Percentiles rank a stretch among this genome's conserved stretches.
phyloP scores from a whole-genome alignment of 1,140 invertebrate genomes.

The Drosophila nebulosa region DNA sequence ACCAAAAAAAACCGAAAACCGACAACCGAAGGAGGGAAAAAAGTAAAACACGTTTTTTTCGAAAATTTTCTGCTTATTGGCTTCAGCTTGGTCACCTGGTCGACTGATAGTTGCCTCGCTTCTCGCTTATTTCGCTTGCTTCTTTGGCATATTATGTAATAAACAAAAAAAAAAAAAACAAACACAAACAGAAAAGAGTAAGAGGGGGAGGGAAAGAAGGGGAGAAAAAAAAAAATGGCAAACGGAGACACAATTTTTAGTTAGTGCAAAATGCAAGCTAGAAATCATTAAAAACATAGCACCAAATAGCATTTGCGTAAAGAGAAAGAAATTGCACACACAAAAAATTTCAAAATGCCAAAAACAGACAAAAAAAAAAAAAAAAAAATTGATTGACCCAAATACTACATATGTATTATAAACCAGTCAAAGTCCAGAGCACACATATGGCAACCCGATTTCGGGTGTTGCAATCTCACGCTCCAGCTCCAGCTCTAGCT shows the following conservation, averaged over 20 bases:
- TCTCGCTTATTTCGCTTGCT: conserved; percentile 34
- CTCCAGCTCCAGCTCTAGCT: conserved; percentile 1
- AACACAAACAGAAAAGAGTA: conserved; percentile 1
- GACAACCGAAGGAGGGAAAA: background rate
- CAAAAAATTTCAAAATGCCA: conserved; percentile 48
- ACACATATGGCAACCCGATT: conserved; percentile 63
- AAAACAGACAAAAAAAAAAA: conserved; percentile 42
- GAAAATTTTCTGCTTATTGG: conserved; percentile 68
- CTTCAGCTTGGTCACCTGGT: conserved; percentile 58
- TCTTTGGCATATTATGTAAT: conserved; percentile 72
- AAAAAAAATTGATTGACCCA: conserved; percentile 72
- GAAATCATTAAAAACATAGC: conserved; percentile 75
- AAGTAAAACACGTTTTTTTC: conserved; percentile 62
- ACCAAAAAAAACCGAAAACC: too few relatives aligned
- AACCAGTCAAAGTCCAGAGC: conserved; percentile 50
- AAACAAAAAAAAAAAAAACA: conserved; percentile 6
- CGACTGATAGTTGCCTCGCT: background rate
- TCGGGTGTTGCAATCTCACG: conserved; percentile 54
- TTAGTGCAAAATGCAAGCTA: conserved; percentile 25
- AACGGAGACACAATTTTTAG: conserved; percentile 13
- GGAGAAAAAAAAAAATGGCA: conserved; percentile 17
- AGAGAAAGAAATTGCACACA: conserved; percentile 58
- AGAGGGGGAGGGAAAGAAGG: background rate
- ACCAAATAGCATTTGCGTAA: conserved; percentile 67
- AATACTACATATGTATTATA: conserved; percentile 62